Evolutionary conservation across 1,140 invertebrate genomes (phyloP), one percentile per base, ranked within the genome.

Genomic region (Bombus soroeensis): DNA sequence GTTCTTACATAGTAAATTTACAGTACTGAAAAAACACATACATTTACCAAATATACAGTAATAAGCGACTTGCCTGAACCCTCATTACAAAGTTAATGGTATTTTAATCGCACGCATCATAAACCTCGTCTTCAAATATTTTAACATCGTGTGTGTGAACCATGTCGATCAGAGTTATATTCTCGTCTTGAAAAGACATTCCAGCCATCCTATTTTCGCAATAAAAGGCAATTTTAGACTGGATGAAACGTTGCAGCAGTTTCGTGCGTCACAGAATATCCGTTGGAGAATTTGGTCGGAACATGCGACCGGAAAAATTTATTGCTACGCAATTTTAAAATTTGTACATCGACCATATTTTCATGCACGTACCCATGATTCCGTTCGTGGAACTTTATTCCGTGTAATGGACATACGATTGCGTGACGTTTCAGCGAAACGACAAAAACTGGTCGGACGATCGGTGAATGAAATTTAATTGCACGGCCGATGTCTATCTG

Each of bases 291-390:
- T 81, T 71, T 66, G 57, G 43, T 59, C 32, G 62, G 32, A 72
- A 84, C 80, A 74, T 70, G 80, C 73, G 32, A 28, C 37, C 74
- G 68, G 77, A 86, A 89, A 75, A 81, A 77, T 88, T 89, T 85
- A 89, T 87, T 68, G 66, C 88, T 73, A 68, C 73, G 86, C 84
- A 87, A 85, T 88, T 81, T 88, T 76, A 70, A 73, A 89, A 87
- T 89, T 88, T 81, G 66, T 39, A 75, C 66, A n/a, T 66, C 73
- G 32, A 77, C 81, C 59, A 32, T 78, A 85, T 81, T 78, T 81
- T 89, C 77, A 39, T 41, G 71, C 25, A 57, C 13, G 57, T 57
- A 62, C 66, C 25, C 28, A 18, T 32, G 22, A 57, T 74, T 64
- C 32, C 25, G 39, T 22, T 22, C 37, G 32, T 59, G 53, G 28